phyloP scores from a whole-genome alignment of 2,888 invertebrate species.

The Chymomyza fuscimana region DNA sequence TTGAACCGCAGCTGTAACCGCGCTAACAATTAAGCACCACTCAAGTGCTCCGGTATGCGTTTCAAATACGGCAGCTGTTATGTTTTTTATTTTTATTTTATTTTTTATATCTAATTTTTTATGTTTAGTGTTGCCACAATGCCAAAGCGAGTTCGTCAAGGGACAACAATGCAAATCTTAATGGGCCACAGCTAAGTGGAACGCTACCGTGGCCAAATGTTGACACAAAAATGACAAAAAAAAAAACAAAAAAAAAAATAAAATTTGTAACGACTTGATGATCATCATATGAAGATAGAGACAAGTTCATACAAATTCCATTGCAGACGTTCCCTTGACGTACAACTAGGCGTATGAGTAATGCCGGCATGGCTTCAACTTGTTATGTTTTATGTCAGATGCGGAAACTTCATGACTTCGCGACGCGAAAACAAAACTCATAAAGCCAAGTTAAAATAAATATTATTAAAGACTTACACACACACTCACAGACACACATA shows the following conservation, averaged over 20 bases:
- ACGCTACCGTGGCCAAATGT: not conserved
- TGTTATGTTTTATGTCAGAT: not conserved
- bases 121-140: not conserved
- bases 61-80: not conserved
- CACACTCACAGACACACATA: not conserved
- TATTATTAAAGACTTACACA: not conserved
- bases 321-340: not conserved
- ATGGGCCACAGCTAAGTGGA: not conserved
- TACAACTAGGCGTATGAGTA: constrained; percentile 4
- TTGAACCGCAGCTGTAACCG: constrained; percentile 21
- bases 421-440: not conserved
- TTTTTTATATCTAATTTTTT: not conserved
- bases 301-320: not conserved
- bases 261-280: not conserved
- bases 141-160: not conserved
- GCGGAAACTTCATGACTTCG: not conserved
- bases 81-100: not conserved
- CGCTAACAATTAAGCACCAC: constrained; percentile 1
- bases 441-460: not conserved
- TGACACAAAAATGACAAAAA: not conserved
- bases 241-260: not conserved
- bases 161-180: constrained; percentile 30
- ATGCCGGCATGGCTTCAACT: not conserved
- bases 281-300: not conserved
- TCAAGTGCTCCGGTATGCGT: not conserved